Evolutionary conservation across 2,113 vertebrate genomes (phyloP).

Genomic region (Perccottus glenii): DNA sequence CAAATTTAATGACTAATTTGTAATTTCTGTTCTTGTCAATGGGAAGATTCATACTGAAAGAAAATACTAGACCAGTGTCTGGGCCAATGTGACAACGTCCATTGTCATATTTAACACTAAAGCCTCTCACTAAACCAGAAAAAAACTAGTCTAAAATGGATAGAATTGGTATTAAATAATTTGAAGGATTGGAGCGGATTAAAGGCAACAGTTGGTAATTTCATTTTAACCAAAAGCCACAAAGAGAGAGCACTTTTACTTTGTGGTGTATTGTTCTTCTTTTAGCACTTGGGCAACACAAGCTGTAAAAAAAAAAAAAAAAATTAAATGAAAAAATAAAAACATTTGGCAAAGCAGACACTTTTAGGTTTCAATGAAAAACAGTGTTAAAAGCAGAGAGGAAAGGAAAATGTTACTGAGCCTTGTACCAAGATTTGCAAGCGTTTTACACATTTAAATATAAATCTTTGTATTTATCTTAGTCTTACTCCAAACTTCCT

Average conservation of each 20-base stretch:
- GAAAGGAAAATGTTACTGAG: not conserved
- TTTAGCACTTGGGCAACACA: not conserved
- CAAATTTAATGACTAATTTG: not conserved
- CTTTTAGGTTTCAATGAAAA: conserved; percentile 14
- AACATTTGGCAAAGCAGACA: conserved; percentile 7
- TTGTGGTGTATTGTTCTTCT: conserved; percentile 12
- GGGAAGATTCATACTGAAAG: not conserved
- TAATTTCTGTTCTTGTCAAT: conserved; percentile 1
- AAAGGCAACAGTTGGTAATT: conserved; percentile 7
- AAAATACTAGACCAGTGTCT: not conserved
- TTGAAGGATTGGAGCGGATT: not conserved
- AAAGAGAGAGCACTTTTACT: not conserved
- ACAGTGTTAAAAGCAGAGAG: conserved; percentile 11
- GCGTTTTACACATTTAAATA: conserved; percentile 1
- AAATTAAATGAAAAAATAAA: conserved; percentile 11
- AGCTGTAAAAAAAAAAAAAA: conserved; percentile 8
- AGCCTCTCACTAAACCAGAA: not conserved
- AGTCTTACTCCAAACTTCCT: not conserved
- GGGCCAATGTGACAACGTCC: not conserved
- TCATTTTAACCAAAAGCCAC: conserved; percentile 4
- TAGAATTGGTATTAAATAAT: not conserved
- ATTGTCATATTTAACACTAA: not conserved
- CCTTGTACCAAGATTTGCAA: conserved; percentile 7
- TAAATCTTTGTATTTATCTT: not conserved
- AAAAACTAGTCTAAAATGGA: not conserved